Evolutionary conservation across 2,113 vertebrate species (phyloP).

Genomic region (Chamaetylas fuelleborni): DNA sequence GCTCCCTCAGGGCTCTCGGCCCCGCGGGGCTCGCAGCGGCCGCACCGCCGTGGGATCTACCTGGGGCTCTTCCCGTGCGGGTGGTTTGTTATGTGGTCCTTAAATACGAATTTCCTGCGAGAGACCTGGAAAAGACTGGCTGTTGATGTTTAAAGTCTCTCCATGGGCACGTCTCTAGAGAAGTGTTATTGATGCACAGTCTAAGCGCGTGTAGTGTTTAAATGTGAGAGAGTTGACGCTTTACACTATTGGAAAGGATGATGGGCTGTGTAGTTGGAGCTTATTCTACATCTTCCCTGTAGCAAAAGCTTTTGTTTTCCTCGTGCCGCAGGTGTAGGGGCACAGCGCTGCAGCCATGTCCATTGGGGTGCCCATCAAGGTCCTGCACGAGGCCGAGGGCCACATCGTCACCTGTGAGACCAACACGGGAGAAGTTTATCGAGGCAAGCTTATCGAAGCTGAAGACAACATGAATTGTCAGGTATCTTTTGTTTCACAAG

Average conservation of each 20-base stretch:
- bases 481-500: conserved; percentile 64
- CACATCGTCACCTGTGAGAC: conserved; percentile 98
- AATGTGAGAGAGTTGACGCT: fast-evolving
- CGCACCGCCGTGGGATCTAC: fast-evolving
- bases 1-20: neutral
- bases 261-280: fast-evolving
- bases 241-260: fast-evolving
- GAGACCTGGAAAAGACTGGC: fast-evolving
- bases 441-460: conserved; percentile 95
- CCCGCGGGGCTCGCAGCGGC: neutral
- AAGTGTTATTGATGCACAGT: fast-evolving
- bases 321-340: neutral
- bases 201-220: fast-evolving
- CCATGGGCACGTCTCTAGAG: fast-evolving
- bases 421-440: conserved; percentile 94
- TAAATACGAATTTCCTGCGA: neutral
- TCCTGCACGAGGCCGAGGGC: conserved; percentile 97
- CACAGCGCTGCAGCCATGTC: conserved; percentile 80
- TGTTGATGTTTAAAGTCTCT: fast-evolving
- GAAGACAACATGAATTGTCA: conserved; percentile 99
- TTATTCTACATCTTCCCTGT: neutral
- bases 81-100: fast-evolving
- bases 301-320: neutral
- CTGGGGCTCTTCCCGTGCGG: fast-evolving
- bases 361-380: conserved; percentile 95